Evolutionary conservation across 2,113 vertebrate genomes (phyloP).

Genomic region (Ibidorhyncha struthersii): DNA sequence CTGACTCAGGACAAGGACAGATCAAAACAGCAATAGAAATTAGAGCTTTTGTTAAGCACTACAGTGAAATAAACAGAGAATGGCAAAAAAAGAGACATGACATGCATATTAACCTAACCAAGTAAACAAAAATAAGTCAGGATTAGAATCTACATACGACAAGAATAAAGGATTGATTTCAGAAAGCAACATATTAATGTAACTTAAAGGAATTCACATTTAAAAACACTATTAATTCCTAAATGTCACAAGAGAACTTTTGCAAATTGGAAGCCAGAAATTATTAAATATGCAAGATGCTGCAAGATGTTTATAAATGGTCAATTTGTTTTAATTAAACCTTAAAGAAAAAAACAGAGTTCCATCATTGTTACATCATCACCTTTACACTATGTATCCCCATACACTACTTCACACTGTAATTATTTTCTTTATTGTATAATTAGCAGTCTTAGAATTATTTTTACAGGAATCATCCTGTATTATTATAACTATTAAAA

Average conservation of each 20-base stretch:
- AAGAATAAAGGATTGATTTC: not conserved
- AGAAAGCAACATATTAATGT: not conserved
- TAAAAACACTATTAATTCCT: not conserved
- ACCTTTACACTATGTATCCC: conserved; percentile 21
- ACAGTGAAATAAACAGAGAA: not conserved
- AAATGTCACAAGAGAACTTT: not conserved
- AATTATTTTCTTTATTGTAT: not conserved
- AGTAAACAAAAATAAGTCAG: not conserved
- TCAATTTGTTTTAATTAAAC: conserved; percentile 52
- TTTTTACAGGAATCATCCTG: not conserved
- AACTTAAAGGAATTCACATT: not conserved
- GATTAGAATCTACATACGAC: not conserved
- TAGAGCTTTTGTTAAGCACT: not conserved
- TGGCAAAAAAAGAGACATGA: not conserved
- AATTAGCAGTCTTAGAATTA: not conserved
- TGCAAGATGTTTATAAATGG: conserved; percentile 13
- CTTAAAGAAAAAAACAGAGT: conserved; percentile 21
- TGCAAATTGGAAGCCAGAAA: conserved; percentile 27
- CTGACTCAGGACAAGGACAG: not conserved
- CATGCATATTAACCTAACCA: not conserved
- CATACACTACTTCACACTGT: not conserved
- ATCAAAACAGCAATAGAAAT: not conserved
- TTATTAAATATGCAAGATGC: conserved; percentile 15
- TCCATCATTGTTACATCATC: conserved; percentile 41
- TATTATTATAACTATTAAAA: not conserved